Conservation (phyloP, 2,113 vertebrate species). For the Brachypteracias leptosomus region DNA sequence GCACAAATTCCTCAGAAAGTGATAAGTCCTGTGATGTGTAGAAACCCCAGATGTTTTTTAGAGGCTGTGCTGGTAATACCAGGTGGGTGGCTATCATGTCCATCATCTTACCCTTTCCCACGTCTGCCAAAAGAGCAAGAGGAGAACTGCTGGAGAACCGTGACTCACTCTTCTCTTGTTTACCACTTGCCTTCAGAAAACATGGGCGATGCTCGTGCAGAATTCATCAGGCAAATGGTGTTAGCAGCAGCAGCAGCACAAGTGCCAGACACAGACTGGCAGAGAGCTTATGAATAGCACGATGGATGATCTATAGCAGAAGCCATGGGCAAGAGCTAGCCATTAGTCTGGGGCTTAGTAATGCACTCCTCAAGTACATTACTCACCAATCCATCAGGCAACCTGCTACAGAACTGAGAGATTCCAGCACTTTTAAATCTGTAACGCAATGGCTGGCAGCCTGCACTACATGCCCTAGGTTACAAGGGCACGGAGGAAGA, state of each 20-base stretch:
- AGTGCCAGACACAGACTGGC: constrained; percentile 76
- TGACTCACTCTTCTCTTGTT: not conserved
- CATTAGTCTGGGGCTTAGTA: constrained; percentile 91
- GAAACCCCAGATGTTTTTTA: not conserved
- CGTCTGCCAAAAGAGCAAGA: not conserved
- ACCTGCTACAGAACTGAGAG: constrained; percentile 84
- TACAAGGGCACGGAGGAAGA: constrained; percentile 84
- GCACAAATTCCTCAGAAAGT: not conserved
- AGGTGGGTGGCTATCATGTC: not conserved
- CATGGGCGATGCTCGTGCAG: not conserved
- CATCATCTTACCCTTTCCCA: not conserved
- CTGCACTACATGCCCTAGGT: constrained; percentile 92
- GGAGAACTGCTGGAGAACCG: not conserved
- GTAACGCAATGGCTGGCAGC: constrained; percentile 88
- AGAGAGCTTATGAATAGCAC: constrained; percentile 83
- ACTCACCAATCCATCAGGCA: constrained; percentile 98
- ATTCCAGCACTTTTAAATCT: constrained; percentile 92
- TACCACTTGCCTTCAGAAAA: not conserved
- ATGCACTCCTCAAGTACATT: constrained; percentile 93
- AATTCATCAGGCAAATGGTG: constrained; percentile 34
- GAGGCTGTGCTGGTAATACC: not conserved
- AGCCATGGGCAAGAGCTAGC: constrained; percentile 90
- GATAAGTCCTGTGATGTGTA: not conserved
- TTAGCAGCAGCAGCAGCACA: constrained; percentile 22
- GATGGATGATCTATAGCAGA: constrained; percentile 91